phyloP scores from a whole-genome alignment of 2,113 vertebrate species.

The Accipiter virgatus region DNA sequence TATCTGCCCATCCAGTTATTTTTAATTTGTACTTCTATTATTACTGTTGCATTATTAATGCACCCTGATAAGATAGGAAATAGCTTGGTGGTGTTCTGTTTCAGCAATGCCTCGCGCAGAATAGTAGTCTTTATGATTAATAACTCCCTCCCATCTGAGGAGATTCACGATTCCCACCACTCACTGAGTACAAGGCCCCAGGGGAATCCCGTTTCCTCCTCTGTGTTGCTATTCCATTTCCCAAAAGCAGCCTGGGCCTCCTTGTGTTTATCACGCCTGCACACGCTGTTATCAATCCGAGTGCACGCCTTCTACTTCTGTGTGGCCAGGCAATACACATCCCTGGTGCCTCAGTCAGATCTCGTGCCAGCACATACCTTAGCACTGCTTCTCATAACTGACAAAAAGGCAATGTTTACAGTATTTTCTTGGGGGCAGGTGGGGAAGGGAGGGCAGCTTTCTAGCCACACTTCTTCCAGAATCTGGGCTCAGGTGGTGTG shows the following conservation, averaged over 20 bases:
- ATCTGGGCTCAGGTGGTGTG: not conserved
- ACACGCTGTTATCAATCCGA: not conserved
- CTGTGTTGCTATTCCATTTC: not conserved
- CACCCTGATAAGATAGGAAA: constrained; percentile 47
- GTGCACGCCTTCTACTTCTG: not conserved
- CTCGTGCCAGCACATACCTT: not conserved
- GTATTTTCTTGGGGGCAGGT: not conserved
- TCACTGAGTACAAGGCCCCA: not conserved
- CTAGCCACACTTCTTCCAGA: not conserved
- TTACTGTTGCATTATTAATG: constrained; percentile 46
- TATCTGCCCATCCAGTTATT: constrained; percentile 44
- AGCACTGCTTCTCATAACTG: not conserved
- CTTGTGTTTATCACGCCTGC: not conserved
- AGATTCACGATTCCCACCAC: not conserved
- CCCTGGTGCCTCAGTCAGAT: not conserved
- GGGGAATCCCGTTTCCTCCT: not conserved
- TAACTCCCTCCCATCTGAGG: not conserved
- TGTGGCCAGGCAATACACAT: not conserved
- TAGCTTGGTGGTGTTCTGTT: constrained; percentile 4
- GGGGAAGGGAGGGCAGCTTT: not conserved
- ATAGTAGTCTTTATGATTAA: not conserved
- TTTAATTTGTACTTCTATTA: constrained; percentile 47
- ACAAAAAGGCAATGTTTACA: not conserved
- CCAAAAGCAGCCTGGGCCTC: not conserved
- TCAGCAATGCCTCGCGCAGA: not conserved